Evolutionary conservation across 2,113 vertebrate species (phyloP).

Genomic region (Grus americana): DNA sequence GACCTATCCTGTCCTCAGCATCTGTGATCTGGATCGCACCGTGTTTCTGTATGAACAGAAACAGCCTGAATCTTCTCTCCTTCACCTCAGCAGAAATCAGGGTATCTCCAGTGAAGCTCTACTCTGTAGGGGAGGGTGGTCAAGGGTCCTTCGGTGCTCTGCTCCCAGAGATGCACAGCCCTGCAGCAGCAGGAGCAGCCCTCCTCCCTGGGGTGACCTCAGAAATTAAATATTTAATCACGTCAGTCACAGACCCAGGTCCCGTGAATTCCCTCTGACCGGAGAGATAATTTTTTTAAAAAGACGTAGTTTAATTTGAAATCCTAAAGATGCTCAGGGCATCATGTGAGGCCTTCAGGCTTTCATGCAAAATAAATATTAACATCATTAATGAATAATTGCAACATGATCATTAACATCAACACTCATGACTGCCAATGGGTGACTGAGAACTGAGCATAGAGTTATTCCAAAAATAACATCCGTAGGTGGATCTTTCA

Average conservation of each 20-base stretch:
- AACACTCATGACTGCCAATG: background rate
- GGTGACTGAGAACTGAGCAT: background rate
- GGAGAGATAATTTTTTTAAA: background rate
- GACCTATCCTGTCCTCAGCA: background rate
- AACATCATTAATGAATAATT: conserved; percentile 42
- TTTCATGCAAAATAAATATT: background rate
- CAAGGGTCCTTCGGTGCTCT: background rate
- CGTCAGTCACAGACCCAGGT: fast-evolving
- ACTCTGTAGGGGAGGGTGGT: fast-evolving
- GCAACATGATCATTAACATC: background rate
- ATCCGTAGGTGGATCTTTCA: background rate
- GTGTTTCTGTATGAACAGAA: background rate
- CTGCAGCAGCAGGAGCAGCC: background rate
- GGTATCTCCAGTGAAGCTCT: background rate
- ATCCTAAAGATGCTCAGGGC: background rate
- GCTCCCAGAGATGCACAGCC: background rate
- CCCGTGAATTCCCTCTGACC: background rate
- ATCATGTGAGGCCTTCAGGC: background rate
- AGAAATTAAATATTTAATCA: background rate
- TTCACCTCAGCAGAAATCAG: background rate
- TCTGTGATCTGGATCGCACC: background rate
- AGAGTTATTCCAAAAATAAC: background rate
- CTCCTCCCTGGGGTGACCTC: background rate
- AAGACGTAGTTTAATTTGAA: background rate
- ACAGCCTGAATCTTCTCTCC: background rate